Percentiles rank a stretch among this genome's conserved stretches.
phyloP scores from a whole-genome alignment of 2,797 vertebrate genomes.

The Crenichthys baileyi region DNA sequence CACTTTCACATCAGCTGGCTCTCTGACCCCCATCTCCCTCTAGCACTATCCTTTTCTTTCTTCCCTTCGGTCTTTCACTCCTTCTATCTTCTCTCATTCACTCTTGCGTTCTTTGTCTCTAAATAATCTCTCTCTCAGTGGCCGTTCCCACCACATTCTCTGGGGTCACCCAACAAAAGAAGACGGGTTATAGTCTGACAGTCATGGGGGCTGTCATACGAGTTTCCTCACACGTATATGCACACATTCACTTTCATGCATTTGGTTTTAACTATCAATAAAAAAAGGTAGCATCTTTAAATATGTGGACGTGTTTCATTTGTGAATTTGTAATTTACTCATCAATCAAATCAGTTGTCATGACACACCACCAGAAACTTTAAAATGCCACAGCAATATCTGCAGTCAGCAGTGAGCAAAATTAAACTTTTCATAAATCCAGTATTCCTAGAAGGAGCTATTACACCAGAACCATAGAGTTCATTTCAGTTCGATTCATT shows the following conservation, averaged over 20 bases:
- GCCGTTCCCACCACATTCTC: constrained; percentile 77
- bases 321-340: not conserved
- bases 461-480: not conserved
- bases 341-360: constrained; percentile 5
- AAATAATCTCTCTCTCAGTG: constrained; percentile 70
- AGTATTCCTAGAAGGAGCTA: not conserved
- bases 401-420: not conserved
- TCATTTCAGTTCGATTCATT: not conserved
- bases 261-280: constrained; percentile 16
- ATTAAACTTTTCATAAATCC: not conserved
- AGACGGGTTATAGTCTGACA: constrained; percentile 66
- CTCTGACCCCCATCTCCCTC: constrained; percentile 61
- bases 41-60: constrained; percentile 42
- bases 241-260: constrained; percentile 12
- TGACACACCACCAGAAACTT: not conserved
- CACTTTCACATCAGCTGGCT: constrained; percentile 76
- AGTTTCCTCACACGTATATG: constrained; percentile 52
- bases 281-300: not conserved
- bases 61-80: constrained; percentile 57
- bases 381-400: not conserved
- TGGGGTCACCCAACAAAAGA: constrained; percentile 74
- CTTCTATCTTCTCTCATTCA: constrained; percentile 58
- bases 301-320: not conserved
- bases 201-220: constrained; percentile 67
- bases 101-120: constrained; percentile 59